Evolutionary conservation across 2,797 vertebrate species (phyloP).

Genomic region (Crotalus adamanteus): DNA sequence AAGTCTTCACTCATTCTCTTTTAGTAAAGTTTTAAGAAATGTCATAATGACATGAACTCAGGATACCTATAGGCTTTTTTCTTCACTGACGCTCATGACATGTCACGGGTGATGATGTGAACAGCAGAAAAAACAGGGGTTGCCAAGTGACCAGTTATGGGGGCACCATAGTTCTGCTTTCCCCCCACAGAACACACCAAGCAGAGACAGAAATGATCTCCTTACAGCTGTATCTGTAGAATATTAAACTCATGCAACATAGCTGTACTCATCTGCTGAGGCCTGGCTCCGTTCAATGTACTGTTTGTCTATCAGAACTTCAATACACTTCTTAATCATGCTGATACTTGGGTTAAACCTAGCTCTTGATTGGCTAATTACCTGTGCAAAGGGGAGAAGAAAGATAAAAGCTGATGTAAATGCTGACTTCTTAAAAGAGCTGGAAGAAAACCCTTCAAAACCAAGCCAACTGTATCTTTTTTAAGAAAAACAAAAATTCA

Average conservation of each 20-base stretch:
- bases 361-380: constrained; percentile 98
- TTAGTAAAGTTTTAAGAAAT: constrained; percentile 85
- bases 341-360: constrained; percentile 99
- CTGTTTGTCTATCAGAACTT: constrained; percentile 99
- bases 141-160: constrained; percentile 82
- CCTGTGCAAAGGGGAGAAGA: constrained; percentile 73
- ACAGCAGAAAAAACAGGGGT: constrained; percentile 92
- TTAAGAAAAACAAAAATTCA: neutral
- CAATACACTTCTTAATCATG: constrained; percentile 99
- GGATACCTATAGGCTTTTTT: constrained; percentile 86
- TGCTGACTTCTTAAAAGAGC: neutral
- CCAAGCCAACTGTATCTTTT: neutral
- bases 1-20: constrained; percentile 80
- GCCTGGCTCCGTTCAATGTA: constrained; percentile 98
- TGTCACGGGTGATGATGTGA: constrained; percentile 99
- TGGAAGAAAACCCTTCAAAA: neutral
- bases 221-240: constrained; percentile 62
- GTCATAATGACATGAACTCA: constrained; percentile 83
- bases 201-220: constrained; percentile 80
- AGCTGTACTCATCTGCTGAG: constrained; percentile 97
- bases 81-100: constrained; percentile 88
- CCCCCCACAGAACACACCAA: constrained; percentile 78
- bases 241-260: constrained; percentile 83
- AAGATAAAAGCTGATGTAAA: rapidly evolving
- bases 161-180: constrained; percentile 85